These are phyloP conservation scores for Zaprionus nigranus DNA, from an alignment of 1,140 invertebrate species.

Conservation along the genomic window DNA sequence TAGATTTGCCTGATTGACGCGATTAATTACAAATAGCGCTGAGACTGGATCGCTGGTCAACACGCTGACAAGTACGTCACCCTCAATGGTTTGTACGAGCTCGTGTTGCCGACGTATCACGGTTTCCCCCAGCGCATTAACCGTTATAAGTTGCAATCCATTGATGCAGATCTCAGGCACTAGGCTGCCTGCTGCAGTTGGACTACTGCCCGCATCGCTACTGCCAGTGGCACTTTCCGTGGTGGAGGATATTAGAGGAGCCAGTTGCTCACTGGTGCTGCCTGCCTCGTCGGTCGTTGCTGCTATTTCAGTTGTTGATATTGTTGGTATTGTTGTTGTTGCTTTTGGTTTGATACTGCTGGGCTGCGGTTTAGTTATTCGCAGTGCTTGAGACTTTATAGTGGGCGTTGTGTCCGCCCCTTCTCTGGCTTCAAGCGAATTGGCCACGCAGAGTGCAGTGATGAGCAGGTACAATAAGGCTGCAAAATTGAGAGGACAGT, in stretches of 20 bases:
- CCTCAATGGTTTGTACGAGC: constrained; percentile 72
- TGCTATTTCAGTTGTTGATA: constrained; percentile 4
- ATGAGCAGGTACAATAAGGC: constrained; percentile 42
- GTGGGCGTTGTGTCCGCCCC: constrained; percentile 30
- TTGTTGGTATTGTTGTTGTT: constrained; percentile 38
- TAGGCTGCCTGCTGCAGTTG: constrained; percentile 43
- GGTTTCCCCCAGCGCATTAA: constrained; percentile 51
- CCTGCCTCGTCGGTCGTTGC: constrained; percentile 42
- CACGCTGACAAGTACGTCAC: constrained; percentile 75
- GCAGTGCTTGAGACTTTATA: constrained; percentile 57
- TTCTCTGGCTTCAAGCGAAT: constrained; percentile 26
- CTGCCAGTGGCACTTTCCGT: constrained; percentile 39
- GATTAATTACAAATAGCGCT: constrained; percentile 77
- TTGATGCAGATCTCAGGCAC: constrained; percentile 74
- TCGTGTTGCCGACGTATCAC: constrained; percentile 60
- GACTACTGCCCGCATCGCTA: constrained; percentile 27
- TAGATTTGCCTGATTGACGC: constrained; percentile 75
- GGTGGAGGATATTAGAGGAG: constrained; percentile 61
- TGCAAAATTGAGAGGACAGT: constrained; percentile 20
- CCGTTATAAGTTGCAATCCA: constrained; percentile 58
- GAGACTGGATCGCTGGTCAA: constrained; percentile 74
- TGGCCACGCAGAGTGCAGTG: constrained; percentile 28
- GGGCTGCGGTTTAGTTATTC: constrained; percentile 72
- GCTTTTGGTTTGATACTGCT: constrained; percentile 24
- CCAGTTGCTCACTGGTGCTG: constrained; percentile 42